Percentiles rank a stretch among this genome's conserved stretches.
phyloP scores from a whole-genome alignment of 2,888 invertebrate species.

The Epinotia brunnichana region DNA sequence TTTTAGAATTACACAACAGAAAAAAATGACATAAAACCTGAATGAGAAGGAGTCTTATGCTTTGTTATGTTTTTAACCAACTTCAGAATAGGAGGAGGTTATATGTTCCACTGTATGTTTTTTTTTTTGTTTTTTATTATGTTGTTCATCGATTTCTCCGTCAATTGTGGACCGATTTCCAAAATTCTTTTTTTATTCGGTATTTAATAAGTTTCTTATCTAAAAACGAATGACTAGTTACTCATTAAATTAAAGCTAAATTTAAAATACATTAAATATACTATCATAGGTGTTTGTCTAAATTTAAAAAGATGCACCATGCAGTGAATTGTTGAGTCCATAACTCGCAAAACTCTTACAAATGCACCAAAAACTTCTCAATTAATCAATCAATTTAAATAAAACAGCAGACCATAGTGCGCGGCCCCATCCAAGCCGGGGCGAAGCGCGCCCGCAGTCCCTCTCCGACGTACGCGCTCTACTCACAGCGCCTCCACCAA shows the following conservation, averaged over 20 bases:
- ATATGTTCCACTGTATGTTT: no score
- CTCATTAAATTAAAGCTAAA: no score
- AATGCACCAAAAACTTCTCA: not conserved
- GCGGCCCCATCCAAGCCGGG: slow-evolving; percentile 72
- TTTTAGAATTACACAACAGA: not conserved
- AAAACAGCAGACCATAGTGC: slow-evolving; percentile 70
- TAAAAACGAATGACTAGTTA: not conserved
- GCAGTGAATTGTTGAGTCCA: no score
- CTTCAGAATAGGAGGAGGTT: no score
- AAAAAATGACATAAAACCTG: no score
- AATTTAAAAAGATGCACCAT: no score
- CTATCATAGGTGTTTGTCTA: no score
- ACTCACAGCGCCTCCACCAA: slow-evolving; percentile 73
- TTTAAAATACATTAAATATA: no score
- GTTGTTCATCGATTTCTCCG: no score
- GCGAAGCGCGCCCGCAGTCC: slow-evolving; percentile 84
- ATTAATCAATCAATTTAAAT: not conserved
- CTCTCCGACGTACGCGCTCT: slow-evolving; percentile 81
- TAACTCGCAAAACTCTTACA: not conserved
- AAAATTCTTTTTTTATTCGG: no score
- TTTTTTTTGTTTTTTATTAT: no score
- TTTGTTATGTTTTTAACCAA: not conserved
- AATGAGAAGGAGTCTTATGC: not conserved
- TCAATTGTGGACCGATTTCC: no score
- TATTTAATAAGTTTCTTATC: not conserved